Percentiles rank a stretch among this genome's conserved stretches.
These are phyloP conservation scores for Rotaria macrura DNA, from an alignment of 2,888 invertebrate species.

Conservation along the genomic window DNA sequence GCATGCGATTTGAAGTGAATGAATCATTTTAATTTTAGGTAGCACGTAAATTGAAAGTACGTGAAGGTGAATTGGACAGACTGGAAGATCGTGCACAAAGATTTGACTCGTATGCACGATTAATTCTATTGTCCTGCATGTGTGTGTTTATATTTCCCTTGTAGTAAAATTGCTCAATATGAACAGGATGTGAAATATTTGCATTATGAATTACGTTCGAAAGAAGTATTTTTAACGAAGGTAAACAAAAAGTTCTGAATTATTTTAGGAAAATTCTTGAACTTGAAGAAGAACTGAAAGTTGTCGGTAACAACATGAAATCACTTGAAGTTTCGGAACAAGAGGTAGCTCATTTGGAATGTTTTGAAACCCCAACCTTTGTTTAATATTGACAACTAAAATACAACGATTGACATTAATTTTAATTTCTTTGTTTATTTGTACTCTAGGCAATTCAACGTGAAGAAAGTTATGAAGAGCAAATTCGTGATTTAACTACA, in stretches of 20 bases:
- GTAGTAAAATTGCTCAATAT: conserved; percentile 10
- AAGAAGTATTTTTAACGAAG: neutral
- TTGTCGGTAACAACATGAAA: conserved; percentile 99
- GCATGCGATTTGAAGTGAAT: conserved; percentile 4
- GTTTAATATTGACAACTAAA: neutral
- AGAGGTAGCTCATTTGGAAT: conserved; percentile 62
- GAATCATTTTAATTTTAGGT: conserved; percentile 35
- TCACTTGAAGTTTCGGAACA: conserved; percentile 99
- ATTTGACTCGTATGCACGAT: neutral
- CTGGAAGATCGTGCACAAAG: conserved; percentile 40
- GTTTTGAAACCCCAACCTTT: neutral
- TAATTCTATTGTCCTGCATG: neutral
- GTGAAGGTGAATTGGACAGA: conserved; percentile 43
- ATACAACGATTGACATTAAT: neutral
- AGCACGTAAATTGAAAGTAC: conserved; percentile 40
- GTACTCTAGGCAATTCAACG: conserved; percentile 46
- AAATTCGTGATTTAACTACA: conserved; percentile 49
- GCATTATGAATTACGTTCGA: conserved; percentile 22
- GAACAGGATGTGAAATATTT: conserved; percentile 8
- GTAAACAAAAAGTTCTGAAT: neutral
- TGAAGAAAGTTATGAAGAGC: conserved; percentile 50
- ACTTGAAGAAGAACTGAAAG: conserved; percentile 98
- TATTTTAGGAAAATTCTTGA: conserved; percentile 81
- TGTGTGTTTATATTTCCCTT: neutral
- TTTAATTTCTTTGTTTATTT: neutral